Evolutionary conservation across 2,888 invertebrate species (phyloP), one percentile per base, ranked within the genome.

Genomic region (Drosophila trichaetosa): DNA sequence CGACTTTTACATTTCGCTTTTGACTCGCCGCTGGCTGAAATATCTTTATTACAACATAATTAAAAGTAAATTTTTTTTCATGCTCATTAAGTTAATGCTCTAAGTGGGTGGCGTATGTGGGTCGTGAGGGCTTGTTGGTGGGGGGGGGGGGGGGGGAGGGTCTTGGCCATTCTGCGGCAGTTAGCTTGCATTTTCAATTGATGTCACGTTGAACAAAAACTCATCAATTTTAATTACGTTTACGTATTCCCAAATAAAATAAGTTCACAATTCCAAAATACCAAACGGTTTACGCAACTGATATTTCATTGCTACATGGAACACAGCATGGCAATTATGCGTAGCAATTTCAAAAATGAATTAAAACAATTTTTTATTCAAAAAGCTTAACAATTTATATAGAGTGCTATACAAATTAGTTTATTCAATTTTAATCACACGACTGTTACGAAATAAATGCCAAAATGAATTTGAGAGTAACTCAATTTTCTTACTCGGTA

Each of bases 1-100:
- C 66, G 59, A 64, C 61, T 69, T 70, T 64, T 51, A 69, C 70
- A 68, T 67, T 64, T 66, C 56, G 38, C 56, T 54, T 57, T 65
- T 56, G 49, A 29, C 70, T 42, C 54, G 62, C 78, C 46, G 40
- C 46, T 34, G 46, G 54, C 36, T 57, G 67, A 68, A 68, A 60
- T 69, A 74, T 72, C 71, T 79, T 81, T 83, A 83, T 83, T 70
- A 72, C 74, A 78, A 67, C 82, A 82, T 87, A 87, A 85, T 85
- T 82, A 82, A 80, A 76, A 78, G 78, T 72, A 64, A 10, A 75
- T 76, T 84, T 79, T 74, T 71, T 60, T 56, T 60, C 53, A 62
- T 70, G 74, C 87, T 78, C 74, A 84, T 84, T 78, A 87, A 76
- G 69, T 80, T 73, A 83, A 86, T 80, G 83, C 63, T 74, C 74